Evolutionary conservation across 2,888 invertebrate species (phyloP).

Genomic region (Nomada goodeniana): DNA sequence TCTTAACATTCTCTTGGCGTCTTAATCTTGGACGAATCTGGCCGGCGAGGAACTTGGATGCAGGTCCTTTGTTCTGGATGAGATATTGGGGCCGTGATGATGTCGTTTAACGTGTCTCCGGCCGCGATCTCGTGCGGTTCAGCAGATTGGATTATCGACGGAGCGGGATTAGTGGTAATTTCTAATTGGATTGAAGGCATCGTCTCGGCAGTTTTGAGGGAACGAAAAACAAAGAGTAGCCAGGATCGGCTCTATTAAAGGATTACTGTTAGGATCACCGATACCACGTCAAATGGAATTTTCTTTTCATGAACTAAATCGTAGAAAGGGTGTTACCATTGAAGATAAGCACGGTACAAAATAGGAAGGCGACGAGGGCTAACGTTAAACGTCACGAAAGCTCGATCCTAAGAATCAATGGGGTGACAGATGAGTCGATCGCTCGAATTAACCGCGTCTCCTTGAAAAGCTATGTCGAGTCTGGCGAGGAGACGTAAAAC

Average conservation of each 20-base stretch:
- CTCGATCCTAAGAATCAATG: too few species aligned
- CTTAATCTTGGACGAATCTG: not conserved
- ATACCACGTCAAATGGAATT: too few species aligned
- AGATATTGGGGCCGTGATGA: slow-evolving; percentile 10
- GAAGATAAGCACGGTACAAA: too few species aligned
- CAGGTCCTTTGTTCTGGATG: not conserved
- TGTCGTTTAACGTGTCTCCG: not conserved
- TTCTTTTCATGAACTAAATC: too few species aligned
- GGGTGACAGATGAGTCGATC: not conserved
- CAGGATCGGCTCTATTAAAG: slow-evolving; percentile 3
- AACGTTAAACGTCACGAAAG: too few species aligned
- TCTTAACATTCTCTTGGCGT: not conserved
- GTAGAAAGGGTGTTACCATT: too few species aligned
- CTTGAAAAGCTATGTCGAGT: slow-evolving; percentile 75
- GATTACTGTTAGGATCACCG: too few species aligned
- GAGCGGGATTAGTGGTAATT: too few species aligned
- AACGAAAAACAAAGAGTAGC: not conserved
- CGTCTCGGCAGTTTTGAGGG: not conserved
- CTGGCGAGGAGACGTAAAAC: slow-evolving; percentile 80
- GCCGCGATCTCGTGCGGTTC: slow-evolving; percentile 1
- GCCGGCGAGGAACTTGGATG: not conserved
- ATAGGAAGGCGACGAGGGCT: too few species aligned
- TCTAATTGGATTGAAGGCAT: too few species aligned
- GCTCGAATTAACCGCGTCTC: not conserved
- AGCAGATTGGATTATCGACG: not conserved